Evolutionary conservation across 2,113 vertebrate genomes (phyloP).

Genomic region (Brevimyrus niger): DNA sequence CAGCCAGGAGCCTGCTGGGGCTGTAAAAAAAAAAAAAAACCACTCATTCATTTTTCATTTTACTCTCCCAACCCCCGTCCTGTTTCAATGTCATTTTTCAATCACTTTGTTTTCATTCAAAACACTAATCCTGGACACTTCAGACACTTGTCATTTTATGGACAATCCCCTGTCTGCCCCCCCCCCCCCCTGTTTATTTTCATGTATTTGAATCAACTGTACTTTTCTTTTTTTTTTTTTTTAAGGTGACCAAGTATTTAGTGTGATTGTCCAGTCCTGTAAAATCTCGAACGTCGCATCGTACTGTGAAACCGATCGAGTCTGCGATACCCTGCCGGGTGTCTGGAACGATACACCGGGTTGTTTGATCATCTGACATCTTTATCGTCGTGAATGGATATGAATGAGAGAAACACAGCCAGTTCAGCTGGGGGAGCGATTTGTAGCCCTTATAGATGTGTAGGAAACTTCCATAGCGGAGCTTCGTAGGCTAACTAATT

Average conservation of each 20-base stretch:
- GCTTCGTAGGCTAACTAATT: slow-evolving; percentile 51
- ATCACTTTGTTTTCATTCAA: slow-evolving; percentile 6
- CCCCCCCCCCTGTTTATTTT: background rate
- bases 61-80: background rate
- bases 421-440: slow-evolving; percentile 56
- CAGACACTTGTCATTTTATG: slow-evolving; percentile 30
- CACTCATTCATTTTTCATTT: slow-evolving; percentile 39
- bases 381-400: background rate
- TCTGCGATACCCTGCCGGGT: background rate
- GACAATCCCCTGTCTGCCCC: slow-evolving; percentile 2
- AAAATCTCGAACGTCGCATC: slow-evolving; percentile 18
- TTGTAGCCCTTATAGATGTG: slow-evolving; percentile 42
- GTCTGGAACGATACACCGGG: background rate
- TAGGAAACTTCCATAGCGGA: slow-evolving; percentile 53
- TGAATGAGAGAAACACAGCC: slow-evolving; percentile 41
- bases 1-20: slow-evolving; percentile 68
- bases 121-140: slow-evolving; percentile 32
- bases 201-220: slow-evolving; percentile 12
- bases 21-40: slow-evolving; percentile 67
- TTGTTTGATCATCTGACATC: background rate
- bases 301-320: slow-evolving; percentile 4
- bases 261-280: slow-evolving; percentile 15
- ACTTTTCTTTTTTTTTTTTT: background rate
- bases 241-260: slow-evolving; percentile 25
- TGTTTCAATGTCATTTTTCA: slow-evolving; percentile 5